A percentile compares a stretch with the other conserved stretches of the same genome.
Evolutionary conservation across 1,140 invertebrate genomes (phyloP).

Genomic region (Manduca sexta): DNA sequence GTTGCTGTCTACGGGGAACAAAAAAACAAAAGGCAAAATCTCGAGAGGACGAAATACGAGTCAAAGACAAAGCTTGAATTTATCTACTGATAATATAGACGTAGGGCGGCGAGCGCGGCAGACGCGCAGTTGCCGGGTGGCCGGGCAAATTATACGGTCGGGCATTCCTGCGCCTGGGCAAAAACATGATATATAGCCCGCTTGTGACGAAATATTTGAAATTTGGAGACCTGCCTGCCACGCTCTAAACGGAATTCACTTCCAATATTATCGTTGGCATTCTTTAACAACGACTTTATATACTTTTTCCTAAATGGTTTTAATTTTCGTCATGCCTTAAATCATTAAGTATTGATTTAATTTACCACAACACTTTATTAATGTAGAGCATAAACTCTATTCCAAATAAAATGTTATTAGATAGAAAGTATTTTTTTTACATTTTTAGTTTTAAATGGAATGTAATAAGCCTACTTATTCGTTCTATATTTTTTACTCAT

Average conservation of each 20-base stretch:
- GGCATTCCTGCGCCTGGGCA: conserved; percentile 59
- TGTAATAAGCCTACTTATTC: no score
- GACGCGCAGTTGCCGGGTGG: conserved; percentile 62
- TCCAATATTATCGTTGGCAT: conserved; percentile 59
- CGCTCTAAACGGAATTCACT: conserved; percentile 63
- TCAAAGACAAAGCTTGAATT: conserved; percentile 72
- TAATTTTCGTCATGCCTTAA: no score
- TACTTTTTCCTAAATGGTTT: conserved; percentile 20
- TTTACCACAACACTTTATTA: background rate
- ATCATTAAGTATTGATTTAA: no score
- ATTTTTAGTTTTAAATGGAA: no score
- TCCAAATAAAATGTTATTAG: no score
- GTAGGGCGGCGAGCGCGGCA: conserved; percentile 60
- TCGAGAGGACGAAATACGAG: conserved; percentile 70
- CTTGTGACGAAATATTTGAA: conserved; percentile 70
- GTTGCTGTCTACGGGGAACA: conserved; percentile 49
- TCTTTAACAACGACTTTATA: conserved; percentile 58
- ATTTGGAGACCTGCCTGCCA: conserved; percentile 64
- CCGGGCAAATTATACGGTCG: conserved; percentile 68
- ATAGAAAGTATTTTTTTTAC: no score
- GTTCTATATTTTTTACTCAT: no score
- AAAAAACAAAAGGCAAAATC: conserved; percentile 63
- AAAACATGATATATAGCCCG: conserved; percentile 71
- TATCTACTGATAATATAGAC: conserved; percentile 73
- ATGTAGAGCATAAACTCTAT: no score